Evolutionary conservation across 2,113 vertebrate species (phyloP), one percentile per base, ranked within the genome.

Genomic region (Sinocyclocheilus maitianheensis): DNA sequence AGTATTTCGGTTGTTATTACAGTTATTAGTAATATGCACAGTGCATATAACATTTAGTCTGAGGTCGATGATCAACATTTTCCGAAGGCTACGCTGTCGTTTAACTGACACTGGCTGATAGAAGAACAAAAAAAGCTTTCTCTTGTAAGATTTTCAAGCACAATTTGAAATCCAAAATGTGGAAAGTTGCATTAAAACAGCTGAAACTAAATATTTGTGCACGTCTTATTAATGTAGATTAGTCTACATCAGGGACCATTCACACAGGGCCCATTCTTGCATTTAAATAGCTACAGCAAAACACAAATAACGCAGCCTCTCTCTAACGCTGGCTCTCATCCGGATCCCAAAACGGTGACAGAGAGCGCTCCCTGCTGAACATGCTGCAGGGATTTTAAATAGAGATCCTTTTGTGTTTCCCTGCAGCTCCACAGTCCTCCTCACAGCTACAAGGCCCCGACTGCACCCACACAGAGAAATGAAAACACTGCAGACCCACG

Each of bases 331-430:
- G 12, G 63, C 3, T 67, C 30, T 69, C 67, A 58, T 30, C 20
- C 43, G 26, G 72, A 37, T 62, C 13, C 63, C 43, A 51, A 51
- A 67, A 74, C 11, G 5, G 76, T 84, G 84, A 81, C 65, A 53
- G 58, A 80, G 77, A 87, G 86, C 75, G 83, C 86, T 30, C 85
- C 75, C 87, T 51, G 88, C 90, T 92, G 93, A 91, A 91, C 90
- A 91, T 88, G 89, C 89, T 67, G 88, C 91, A 90, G 91, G 86
- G 72, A 84, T 87, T 90, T 90, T 89, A 67, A 91, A 94, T 92
- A 94, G 90, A 91, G 91, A 16, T 62, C 55, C 89, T 86, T 91
- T 93, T 93, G 93, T 93, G 86, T 88, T 84, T 46, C 22, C 60
- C 87, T 90, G 91, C 87, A 94, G 93, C 86, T 81, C 81, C 89